Base-by-base conservation (phyloP, 2,113 vertebrate species). In the Anolis sagrei region DNA sequence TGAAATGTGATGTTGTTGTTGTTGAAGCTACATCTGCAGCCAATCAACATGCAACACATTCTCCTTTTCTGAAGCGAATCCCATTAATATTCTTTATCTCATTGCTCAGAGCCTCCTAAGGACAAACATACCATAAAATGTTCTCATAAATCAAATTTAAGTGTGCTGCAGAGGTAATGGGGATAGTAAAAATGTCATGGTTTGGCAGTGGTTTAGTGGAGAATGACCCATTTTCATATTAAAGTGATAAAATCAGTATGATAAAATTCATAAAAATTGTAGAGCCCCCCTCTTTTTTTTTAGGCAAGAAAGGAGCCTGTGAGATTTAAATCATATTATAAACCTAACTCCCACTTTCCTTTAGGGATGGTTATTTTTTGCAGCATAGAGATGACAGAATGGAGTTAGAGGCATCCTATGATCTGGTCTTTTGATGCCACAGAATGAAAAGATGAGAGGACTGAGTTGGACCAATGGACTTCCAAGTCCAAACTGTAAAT, bases 91-190 rank as follows among this genome's bases (percentile, higher is more conserved):
- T 90, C 88, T 94, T 83, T 92, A 90, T 93, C 58, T 94, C 82
- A 93, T 88, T 93, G 78, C 61, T 94, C 86, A 88, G 23, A 91
- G 83, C 9, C 32, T 95, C 70, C 62, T 91, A 94, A 95, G 91
- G 89, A 95, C 87, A 95, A 95, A 92, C 83, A 93, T 89, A 32
- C 72, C 88, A 91, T 90, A 92, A 94, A 95, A 92, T 21, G 27
- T 88, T 81, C 61, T 79, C 86, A 93, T 93, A 94, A 95, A 96
- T 96, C 89, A 95, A 94, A 93, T 88, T 78, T 93, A 95, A 94
- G 79, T 90, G 74, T 84, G 82, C 32, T 90, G 82, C 66, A 91
- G 90, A 93, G 72, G 78, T 93, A 94, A 92, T 27, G 86, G 83
- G 27, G 23, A 92, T 83, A 94, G 70, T 90, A 96, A 93, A 96